A percentile compares a stretch with the other conserved stretches of the same genome.
These are phyloP conservation scores for Ditula angustiorana DNA, from an alignment of 2,888 invertebrate genomes.

Conservation along the genomic window DNA sequence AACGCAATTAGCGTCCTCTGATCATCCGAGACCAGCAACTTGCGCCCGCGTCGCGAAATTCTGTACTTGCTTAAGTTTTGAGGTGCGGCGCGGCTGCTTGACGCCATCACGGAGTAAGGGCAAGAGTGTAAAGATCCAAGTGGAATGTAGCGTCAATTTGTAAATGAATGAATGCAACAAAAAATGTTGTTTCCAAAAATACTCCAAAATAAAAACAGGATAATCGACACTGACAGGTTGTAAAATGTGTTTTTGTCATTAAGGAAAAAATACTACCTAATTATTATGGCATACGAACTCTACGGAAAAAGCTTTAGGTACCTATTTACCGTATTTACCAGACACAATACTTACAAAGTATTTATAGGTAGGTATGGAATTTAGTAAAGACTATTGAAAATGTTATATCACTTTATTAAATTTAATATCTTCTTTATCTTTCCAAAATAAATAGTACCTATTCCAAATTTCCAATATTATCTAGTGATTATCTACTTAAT, in stretches of 20 bases:
- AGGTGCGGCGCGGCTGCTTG: neutral
- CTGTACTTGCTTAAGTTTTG: slow-evolving; percentile 55
- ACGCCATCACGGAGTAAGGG: neutral
- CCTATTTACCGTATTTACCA: neutral
- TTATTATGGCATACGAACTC: neutral
- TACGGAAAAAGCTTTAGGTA: neutral
- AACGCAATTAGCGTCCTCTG: slow-evolving; percentile 63
- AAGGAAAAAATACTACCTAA: neutral
- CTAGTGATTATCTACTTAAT: neutral
- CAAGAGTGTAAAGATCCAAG: neutral
- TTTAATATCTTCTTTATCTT: neutral
- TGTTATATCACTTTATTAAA: too few relatives aligned
- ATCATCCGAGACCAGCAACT: slow-evolving; percentile 67
- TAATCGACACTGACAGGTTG: neutral
- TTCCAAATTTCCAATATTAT: too few relatives aligned
- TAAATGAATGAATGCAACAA: neutral
- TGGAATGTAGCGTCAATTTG: neutral
- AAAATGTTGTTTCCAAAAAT: neutral
- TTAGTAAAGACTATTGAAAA: too few relatives aligned
- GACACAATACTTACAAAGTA: neutral
- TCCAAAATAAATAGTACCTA: neutral
- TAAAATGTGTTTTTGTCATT: neutral
- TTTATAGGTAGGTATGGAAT: neutral
- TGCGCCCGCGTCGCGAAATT: slow-evolving; percentile 67
- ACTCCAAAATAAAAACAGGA: neutral